These are phyloP conservation scores for Heterodera schachtii DNA, from an alignment of 1,140 invertebrate species.

Conservation along the genomic window DNA sequence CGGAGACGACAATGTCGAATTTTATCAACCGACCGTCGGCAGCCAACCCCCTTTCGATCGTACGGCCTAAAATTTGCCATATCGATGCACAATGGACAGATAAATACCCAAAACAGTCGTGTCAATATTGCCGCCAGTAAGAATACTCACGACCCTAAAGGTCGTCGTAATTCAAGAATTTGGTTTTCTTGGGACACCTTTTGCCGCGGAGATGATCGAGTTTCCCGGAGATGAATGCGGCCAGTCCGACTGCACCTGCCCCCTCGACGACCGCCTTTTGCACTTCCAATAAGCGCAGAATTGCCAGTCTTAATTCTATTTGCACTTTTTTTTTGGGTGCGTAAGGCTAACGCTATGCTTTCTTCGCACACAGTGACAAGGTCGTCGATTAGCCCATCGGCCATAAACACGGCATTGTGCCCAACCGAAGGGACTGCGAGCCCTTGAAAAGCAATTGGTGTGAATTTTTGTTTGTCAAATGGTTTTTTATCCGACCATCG, in stretches of 20 bases:
- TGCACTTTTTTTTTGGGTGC: slow-evolving; percentile 67
- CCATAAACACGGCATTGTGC: slow-evolving; percentile 82
- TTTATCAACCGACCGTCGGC: slow-evolving; percentile 83
- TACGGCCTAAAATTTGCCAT: slow-evolving; percentile 69
- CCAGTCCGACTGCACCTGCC: slow-evolving; percentile 83
- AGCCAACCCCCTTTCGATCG: slow-evolving; percentile 83
- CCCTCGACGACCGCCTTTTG: slow-evolving; percentile 89
- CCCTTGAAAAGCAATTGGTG: slow-evolving; percentile 58
- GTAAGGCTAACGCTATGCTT: slow-evolving; percentile 81
- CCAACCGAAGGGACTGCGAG: slow-evolving; percentile 86
- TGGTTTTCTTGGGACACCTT: slow-evolving; percentile 71
- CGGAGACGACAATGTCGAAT: slow-evolving; percentile 82
- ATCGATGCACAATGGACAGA: not conserved
- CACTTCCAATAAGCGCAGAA: slow-evolving; percentile 79
- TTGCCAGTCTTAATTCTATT: slow-evolving; percentile 62
- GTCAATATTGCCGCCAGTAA: slow-evolving; percentile 91
- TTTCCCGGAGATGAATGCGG: slow-evolving; percentile 81
- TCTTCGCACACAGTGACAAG: slow-evolving; percentile 73
- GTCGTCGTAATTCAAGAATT: not conserved
- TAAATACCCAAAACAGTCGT: slow-evolving; percentile 77
- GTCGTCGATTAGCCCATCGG: slow-evolving; percentile 78
- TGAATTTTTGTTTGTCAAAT: slow-evolving; percentile 8
- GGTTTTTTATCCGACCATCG: slow-evolving; percentile 73
- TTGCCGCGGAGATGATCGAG: slow-evolving; percentile 82
- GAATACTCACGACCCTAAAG: slow-evolving; percentile 77